Percentiles rank a stretch among this genome's conserved stretches.
Evolutionary conservation across 2,797 vertebrate genomes (phyloP).

Genomic region (Acanthopagrus latus): DNA sequence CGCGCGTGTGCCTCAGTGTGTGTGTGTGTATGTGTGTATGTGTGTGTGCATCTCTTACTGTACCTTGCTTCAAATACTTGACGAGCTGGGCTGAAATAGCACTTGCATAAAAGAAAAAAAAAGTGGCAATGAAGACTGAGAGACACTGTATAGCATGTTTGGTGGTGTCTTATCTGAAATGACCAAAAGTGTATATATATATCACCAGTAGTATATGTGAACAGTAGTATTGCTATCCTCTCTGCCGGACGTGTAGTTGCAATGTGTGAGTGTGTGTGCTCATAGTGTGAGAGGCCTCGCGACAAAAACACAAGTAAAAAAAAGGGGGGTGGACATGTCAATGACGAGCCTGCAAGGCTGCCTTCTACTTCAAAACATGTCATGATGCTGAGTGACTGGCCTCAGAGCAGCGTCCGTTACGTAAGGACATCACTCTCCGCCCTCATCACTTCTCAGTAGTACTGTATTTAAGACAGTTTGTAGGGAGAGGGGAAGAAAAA

Average conservation of each 20-base stretch:
- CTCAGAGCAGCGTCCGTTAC: slow-evolving; percentile 51
- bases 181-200: slow-evolving; percentile 74
- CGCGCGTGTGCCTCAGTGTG: slow-evolving; percentile 21
- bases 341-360: slow-evolving; percentile 51
- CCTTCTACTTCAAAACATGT: slow-evolving; percentile 65
- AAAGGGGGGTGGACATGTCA: slow-evolving; percentile 16
- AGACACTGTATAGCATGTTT: slow-evolving; percentile 80
- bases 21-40: slow-evolving; percentile 27
- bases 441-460: slow-evolving; percentile 60
- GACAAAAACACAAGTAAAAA: slow-evolving; percentile 38
- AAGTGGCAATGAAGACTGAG: slow-evolving; percentile 70
- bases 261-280: slow-evolving; percentile 48
- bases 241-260: slow-evolving; percentile 67
- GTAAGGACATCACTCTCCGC: slow-evolving; percentile 54
- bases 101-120: slow-evolving; percentile 67
- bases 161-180: slow-evolving; percentile 73
- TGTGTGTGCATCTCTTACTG: slow-evolving; percentile 66
- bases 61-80: slow-evolving; percentile 81
- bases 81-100: slow-evolving; percentile 75
- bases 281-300: slow-evolving; percentile 48
- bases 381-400: slow-evolving; percentile 58
- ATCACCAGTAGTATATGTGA: slow-evolving; percentile 74
- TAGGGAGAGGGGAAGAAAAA: slow-evolving; percentile 31
- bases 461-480: slow-evolving; percentile 61
- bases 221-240: slow-evolving; percentile 67